Evolutionary conservation across 2,797 vertebrate species (phyloP), one percentile per base, ranked within the genome.

Genomic region (Trichosurus vulpecula): DNA sequence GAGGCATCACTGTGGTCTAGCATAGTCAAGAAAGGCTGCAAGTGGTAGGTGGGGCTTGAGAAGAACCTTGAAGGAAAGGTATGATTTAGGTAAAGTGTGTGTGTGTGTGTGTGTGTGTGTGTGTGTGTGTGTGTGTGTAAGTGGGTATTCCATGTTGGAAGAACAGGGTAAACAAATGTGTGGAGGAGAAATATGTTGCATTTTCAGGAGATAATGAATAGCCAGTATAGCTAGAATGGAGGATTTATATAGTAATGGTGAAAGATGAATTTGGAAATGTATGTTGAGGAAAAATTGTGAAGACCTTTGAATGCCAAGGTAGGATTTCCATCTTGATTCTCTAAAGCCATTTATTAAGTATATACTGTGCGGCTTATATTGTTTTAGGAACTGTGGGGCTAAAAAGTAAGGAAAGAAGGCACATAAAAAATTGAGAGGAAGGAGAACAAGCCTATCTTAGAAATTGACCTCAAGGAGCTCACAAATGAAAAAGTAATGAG

Each of bases 341-440:
- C 41, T 19, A 92, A 90, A 47, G 54, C 51, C 51, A 52, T 93
- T 92, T 90, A 61, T 90, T 81, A 31, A 94, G 91, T 6, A 57
- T 47, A 31, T 90, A 51, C 58, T 25, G 27, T 52, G 51, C 57
- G 57, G n/a, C n/a, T 94, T 54, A 51, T 81, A 94, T 90, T 96
- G 66, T 92, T 95, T 92, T 93, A 87, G 58, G 31, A 95, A 55
- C 13, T 89, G 35, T 1, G 91, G 52, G 29, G n/a, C 58, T 89
- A 90, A 91, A 95, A 91, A 87, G 11, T 92, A 91, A 90, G 57
- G 52, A 93, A 92, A 95, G 92, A 6, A 25, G 52, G 5, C 25
- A 94, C 41, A n/a, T 35, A 66, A 74, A 74, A 74, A 74, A 25
- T 54, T 90, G 14, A 25, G n/a, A 81, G 74, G 41, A 41, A 81